Conservation (phyloP, 1,140 invertebrate species). For the Ectropis grisescens region DNA sequence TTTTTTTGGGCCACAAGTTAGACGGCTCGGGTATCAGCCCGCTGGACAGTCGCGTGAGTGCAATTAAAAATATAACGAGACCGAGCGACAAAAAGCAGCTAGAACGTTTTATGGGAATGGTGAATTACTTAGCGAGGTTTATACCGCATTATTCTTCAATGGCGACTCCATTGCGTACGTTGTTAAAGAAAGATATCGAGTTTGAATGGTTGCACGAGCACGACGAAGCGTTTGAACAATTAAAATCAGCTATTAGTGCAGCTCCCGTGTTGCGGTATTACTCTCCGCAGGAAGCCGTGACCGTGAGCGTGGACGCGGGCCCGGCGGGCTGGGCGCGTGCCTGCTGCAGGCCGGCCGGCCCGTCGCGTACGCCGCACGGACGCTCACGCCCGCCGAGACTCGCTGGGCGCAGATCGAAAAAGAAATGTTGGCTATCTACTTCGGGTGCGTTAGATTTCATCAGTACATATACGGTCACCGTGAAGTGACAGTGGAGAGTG, state of each 20-base stretch:
- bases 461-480: constrained; percentile 6
- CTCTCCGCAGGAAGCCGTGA: neutral
- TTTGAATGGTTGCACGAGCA: neutral
- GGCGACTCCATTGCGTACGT: neutral
- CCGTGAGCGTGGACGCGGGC: neutral
- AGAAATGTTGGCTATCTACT: neutral
- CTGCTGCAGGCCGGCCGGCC: neutral
- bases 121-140: neutral
- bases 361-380: neutral
- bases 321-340: neutral
- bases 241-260: neutral
- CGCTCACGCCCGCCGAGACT: neutral
- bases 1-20: neutral
- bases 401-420: neutral
- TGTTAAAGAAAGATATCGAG: neutral
- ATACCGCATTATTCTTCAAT: neutral
- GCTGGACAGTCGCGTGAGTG: neutral
- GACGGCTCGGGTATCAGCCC: neutral
- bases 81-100: neutral
- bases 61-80: neutral
- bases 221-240: neutral
- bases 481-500: neutral
- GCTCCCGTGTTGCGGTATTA: neutral
- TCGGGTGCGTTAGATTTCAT: constrained; percentile 2
- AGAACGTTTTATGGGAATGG: neutral